Conservation (phyloP, 2,797 vertebrate species). For the Takifugu ocellatus region DNA sequence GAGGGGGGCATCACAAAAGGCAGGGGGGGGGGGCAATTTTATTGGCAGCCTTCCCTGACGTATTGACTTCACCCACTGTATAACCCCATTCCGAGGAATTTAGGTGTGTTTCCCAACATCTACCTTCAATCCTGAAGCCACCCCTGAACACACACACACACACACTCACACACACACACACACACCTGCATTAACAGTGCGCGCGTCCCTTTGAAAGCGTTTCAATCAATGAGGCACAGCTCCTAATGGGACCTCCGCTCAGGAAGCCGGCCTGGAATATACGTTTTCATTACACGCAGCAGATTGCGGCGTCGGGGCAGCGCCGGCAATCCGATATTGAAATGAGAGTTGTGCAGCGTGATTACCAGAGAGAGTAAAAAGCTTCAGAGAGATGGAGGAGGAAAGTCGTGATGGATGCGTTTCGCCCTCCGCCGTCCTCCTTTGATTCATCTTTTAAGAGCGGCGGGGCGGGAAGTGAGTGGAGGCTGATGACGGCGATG, state of each 20-base stretch:
- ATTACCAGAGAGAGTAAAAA: slow-evolving; percentile 62
- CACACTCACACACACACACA: no score
- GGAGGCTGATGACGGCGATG: slow-evolving; percentile 18
- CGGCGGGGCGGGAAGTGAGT: slow-evolving; percentile 16
- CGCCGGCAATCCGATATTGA: slow-evolving; percentile 63
- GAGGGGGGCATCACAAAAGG: no score
- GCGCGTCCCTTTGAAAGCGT: slow-evolving; percentile 75
- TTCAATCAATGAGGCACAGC: slow-evolving; percentile 76
- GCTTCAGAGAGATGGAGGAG: slow-evolving; percentile 50
- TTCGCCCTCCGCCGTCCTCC: slow-evolving; percentile 23
- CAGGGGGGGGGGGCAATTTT: no score
- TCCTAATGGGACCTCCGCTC: slow-evolving; percentile 74
- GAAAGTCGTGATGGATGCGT: slow-evolving; percentile 42
- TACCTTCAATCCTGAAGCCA: no score
- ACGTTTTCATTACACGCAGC: slow-evolving; percentile 70
- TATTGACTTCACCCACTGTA: no score
- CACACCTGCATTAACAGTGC: slow-evolving; percentile 63
- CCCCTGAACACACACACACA: no score
- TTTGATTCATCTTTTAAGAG: slow-evolving; percentile 55
- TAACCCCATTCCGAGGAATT: no score
- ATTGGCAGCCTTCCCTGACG: no score
- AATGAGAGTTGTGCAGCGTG: slow-evolving; percentile 67
- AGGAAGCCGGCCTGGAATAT: slow-evolving; percentile 68
- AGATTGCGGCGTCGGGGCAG: slow-evolving; percentile 60
- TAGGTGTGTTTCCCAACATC: no score